Base-by-base conservation (phyloP, 1,140 invertebrate species). In the Drosophila tsacasi region DNA sequence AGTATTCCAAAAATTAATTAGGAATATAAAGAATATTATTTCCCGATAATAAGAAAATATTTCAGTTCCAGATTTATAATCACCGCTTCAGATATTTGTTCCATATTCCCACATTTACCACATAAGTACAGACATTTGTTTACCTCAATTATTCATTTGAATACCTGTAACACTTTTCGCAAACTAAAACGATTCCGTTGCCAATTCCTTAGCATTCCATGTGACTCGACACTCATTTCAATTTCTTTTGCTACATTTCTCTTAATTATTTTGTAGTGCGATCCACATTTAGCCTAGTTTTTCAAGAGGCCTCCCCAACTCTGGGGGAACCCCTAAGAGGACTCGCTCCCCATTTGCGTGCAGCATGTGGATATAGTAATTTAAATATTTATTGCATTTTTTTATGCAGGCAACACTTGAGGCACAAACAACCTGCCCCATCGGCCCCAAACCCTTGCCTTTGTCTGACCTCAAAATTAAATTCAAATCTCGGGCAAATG, bases 361-460 rank as follows among this genome's bases (percentile, higher is more conserved):
- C 81, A 76, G 65, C 74, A 79, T 61, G 84, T 76, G 76, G 84
- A 87, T 87, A 89, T 89, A 69, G 84, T 80, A 81, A 87, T 87
- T 87, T 87, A 84, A 87, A 87, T 87, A 87, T 87, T 89, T 87
- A 87, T 87, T 87, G 84, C 84, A 87, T 89, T 89, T 89, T 87
- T 87, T 83, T 44, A 69, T 84, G 82, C 55, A 87, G 76, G 73
- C 75, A 77, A 69, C 84, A 89, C 84, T 89, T 80, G 80, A 78
- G 47, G 40, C 66, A 59, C 75, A 78, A 63, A 42, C 74, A 52
- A 42, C 58, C 40, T 30, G 17, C 44, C 35, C 35, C 21, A 9
- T 1, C 9, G 37, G 42, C 54, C 64, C 67, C 30, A 50, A 35
- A n/a, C 32, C 46, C 76, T 59, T 67, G 76, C 57, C 60, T 76